Evolutionary conservation across 2,888 invertebrate genomes (phyloP).

Genomic region (Bedellia somnulentella): DNA sequence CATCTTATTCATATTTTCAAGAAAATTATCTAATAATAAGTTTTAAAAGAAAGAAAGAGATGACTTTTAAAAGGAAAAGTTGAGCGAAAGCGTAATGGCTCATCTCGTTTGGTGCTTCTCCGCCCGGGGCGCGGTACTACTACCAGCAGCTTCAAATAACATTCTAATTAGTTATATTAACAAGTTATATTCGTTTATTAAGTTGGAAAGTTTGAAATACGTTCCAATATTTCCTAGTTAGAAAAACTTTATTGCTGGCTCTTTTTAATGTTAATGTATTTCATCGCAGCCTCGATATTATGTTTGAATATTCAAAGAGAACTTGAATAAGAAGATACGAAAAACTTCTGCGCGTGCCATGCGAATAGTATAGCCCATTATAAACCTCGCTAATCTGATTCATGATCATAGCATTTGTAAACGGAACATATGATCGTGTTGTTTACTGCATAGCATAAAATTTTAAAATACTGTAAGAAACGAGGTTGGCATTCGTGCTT

Average conservation of each 20-base stretch:
- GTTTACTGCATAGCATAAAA: constrained; percentile 16
- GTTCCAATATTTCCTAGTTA: constrained; percentile 40
- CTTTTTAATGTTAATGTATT: too few relatives aligned
- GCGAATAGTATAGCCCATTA: too few relatives aligned
- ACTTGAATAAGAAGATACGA: too few relatives aligned
- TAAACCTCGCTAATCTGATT: too few relatives aligned
- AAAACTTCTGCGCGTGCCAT: too few relatives aligned
- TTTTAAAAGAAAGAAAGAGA: constrained; percentile 51
- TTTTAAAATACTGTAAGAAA: constrained; percentile 48
- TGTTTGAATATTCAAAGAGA: too few relatives aligned
- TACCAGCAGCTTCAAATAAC: constrained; percentile 59
- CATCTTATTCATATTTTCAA: constrained; percentile 53
- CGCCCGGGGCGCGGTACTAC: constrained; percentile 52
- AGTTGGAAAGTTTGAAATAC: constrained; percentile 43
- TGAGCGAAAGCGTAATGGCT: constrained; percentile 55
- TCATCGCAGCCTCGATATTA: too few relatives aligned
- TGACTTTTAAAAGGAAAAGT: constrained; percentile 60
- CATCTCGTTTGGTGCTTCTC: constrained; percentile 54
- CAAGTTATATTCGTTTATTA: constrained; percentile 59
- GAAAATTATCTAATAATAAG: constrained; percentile 55
- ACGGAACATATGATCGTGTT: too few relatives aligned
- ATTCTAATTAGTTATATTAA: constrained; percentile 62
- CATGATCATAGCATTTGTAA: too few relatives aligned
- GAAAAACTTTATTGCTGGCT: too few relatives aligned
- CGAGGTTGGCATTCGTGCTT: constrained; percentile 51